Evolutionary conservation across 2,888 invertebrate species (phyloP).

Genomic region (Dioctria linearis): DNA sequence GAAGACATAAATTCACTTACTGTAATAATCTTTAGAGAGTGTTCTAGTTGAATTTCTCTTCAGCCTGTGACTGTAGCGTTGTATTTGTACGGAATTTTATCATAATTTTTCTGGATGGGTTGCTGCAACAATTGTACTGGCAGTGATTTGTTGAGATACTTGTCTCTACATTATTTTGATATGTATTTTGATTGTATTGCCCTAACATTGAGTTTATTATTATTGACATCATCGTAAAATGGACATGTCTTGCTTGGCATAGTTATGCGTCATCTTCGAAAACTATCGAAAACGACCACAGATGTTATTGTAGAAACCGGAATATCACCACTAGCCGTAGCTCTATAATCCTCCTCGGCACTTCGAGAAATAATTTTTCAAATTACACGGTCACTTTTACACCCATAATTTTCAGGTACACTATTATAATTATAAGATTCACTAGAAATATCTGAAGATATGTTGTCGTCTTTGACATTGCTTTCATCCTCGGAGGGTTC

Average conservation of each 20-base stretch:
- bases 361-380: not conserved
- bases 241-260: conserved; percentile 69
- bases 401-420: conserved; percentile 41
- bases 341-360: conserved; percentile 24
- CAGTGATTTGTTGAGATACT: conserved; percentile 55
- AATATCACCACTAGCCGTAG: conserved; percentile 57
- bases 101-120: conserved; percentile 50
- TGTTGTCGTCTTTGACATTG: conserved; percentile 69
- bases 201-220: conserved; percentile 70
- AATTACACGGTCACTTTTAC: conserved; percentile 1
- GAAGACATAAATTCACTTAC: conserved; percentile 49
- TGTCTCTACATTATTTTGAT: conserved; percentile 62
- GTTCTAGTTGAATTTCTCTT: conserved; percentile 51
- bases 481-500: conserved; percentile 54
- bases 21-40: conserved; percentile 46
- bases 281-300: conserved; percentile 59
- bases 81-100: conserved; percentile 53
- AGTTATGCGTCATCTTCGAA: conserved; percentile 64
- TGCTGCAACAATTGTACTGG: conserved; percentile 38
- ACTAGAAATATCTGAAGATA: conserved; percentile 67
- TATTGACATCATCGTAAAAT: conserved; percentile 70
- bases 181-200: conserved; percentile 65
- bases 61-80: conserved; percentile 42
- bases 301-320: conserved; percentile 55
- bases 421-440: conserved; percentile 47